Base-by-base conservation (phyloP, 2,888 invertebrate genomes). In the Syrista parreyssii region DNA sequence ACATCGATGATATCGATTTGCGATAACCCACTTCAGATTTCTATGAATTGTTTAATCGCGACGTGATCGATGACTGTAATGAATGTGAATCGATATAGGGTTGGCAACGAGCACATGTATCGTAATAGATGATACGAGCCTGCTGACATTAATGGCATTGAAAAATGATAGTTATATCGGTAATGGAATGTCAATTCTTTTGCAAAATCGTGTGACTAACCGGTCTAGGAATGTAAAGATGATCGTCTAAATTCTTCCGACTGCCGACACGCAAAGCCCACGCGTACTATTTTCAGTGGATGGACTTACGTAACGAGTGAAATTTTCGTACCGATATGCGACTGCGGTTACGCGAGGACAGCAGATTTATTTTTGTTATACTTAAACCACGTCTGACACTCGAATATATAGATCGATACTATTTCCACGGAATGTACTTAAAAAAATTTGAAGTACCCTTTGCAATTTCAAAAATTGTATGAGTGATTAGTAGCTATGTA, bases 251-350 rank as follows among this genome's bases (percentile, higher is more conserved):
- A 71, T 68, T 71, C 68, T 73, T 74, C 75, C 76, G 31, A 74
- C 55, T 35, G 75, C 35, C 71, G 68, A 32, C n/a, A 40, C 71
- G 78, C 35, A 32, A 35, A 84, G 82, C 86, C 88, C 84, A 84
- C 88, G 86, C 85, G 75, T 83, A 85, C 88, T 87, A 90, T 88
- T 89, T 90, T 82, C 82, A 86, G 88, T 83, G 80, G 81, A 80
- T 81, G 84, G 31, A 78, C 84, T 23, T 78, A 78, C 34, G 78
- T 78, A 36, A 79, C 81, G 12, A 80, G 80, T n/a, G 68, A 75
- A 12, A 71, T 80, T 23, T 15, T 74, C 32, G 73, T 77, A 15
- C 76, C 77, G 30, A 77, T 76, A 33, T 78, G 77, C 34, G 31
- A 30, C 32, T 68, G 75, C 23, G 75, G 3, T 34, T 23, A 12